Percentiles rank a stretch among this genome's conserved stretches.
These are phyloP conservation scores for Sebastes paucispinis DNA, from an alignment of 2,797 vertebrate species.

Conservation along the genomic window DNA sequence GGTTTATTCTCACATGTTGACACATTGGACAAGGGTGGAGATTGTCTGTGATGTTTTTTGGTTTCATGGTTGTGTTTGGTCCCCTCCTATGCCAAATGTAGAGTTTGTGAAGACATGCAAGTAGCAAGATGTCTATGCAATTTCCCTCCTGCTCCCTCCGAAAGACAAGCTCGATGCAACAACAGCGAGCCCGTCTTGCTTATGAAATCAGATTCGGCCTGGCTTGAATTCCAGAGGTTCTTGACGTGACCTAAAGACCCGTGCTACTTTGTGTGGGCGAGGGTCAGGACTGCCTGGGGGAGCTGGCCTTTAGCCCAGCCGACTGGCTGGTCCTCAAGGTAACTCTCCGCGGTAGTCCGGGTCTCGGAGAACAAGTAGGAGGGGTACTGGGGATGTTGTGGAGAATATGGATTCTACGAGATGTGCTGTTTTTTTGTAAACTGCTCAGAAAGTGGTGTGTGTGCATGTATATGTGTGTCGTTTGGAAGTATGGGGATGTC, in stretches of 20 bases:
- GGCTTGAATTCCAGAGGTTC: conserved; percentile 59
- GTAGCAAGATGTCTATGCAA: conserved; percentile 85
- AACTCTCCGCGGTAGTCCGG: conserved; percentile 10
- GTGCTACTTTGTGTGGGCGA: conserved; percentile 55
- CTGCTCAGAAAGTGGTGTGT: conserved; percentile 69
- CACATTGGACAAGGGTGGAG: conserved; percentile 62
- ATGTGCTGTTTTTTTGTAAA: conserved; percentile 77
- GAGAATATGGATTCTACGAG: conserved; percentile 64
- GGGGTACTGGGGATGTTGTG: conserved; percentile 59
- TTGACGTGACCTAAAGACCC: conserved; percentile 57
- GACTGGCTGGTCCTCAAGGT: conserved; percentile 13
- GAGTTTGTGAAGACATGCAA: conserved; percentile 75
- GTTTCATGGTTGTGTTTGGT: conserved; percentile 67
- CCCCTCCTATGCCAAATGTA: conserved; percentile 78
- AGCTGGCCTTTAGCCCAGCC: conserved; percentile 20
- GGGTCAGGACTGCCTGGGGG: conserved; percentile 25
- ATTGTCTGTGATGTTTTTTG: conserved; percentile 69
- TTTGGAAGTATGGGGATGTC: conserved; percentile 34
- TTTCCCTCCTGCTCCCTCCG: conserved; percentile 59
- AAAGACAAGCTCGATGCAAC: conserved; percentile 37
- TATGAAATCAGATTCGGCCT: conserved; percentile 51
- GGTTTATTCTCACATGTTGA: conserved; percentile 58
- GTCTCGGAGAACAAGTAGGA: conserved; percentile 48
- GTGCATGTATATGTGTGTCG: conserved; percentile 41
- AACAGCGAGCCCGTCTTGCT: conserved; percentile 42